A percentile compares a stretch with the other conserved stretches of the same genome.
phyloP scores from a whole-genome alignment of 2,113 vertebrate genomes.

The Myiagra hebetior region DNA sequence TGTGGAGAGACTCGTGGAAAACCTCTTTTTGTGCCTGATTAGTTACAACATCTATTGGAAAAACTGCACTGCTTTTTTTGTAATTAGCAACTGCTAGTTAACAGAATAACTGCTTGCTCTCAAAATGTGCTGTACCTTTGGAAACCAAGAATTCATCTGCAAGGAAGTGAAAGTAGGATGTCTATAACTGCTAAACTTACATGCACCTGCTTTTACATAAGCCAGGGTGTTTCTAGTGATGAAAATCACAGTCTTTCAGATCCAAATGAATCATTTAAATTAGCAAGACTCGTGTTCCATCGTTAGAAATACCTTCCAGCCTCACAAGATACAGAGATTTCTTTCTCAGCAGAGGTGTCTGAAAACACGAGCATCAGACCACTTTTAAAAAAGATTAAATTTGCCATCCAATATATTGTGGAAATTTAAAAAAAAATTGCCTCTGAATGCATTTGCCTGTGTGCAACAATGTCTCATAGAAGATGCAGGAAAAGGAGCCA shows the following conservation, averaged over 20 bases:
- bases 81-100: neutral
- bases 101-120: neutral
- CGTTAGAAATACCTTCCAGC: neutral
- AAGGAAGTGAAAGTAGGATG: neutral
- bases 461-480: neutral
- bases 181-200: neutral
- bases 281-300: neutral
- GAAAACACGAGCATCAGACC: neutral
- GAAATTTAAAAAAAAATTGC: neutral
- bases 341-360: neutral
- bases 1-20: neutral
- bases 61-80: neutral
- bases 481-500: neutral
- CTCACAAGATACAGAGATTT: neutral
- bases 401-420: neutral
- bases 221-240: neutral
- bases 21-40: neutral
- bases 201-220: neutral
- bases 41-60: neutral
- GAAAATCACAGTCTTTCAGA: neutral
- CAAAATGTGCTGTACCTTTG: neutral
- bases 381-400: neutral
- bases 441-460: neutral
- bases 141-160: neutral
- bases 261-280: neutral